These are phyloP conservation scores for Rhinatrema bivittatum DNA, from an alignment of 2,797 vertebrate genomes.

Conservation along the genomic window DNA sequence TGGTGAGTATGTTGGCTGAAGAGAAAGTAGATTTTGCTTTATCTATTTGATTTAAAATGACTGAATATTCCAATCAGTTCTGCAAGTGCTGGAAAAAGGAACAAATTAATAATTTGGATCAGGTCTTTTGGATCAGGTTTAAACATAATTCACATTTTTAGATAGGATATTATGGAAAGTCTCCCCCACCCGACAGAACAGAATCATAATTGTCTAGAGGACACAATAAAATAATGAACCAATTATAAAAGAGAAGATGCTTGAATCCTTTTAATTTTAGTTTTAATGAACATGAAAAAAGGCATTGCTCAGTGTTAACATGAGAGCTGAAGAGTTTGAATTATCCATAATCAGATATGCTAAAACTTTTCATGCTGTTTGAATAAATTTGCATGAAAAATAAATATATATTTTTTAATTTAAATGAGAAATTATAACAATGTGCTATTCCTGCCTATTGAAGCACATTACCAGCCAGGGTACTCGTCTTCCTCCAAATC, in stretches of 20 bases:
- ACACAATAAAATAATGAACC: constrained; percentile 67
- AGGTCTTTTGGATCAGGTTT: too few species aligned
- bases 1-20: too few species aligned
- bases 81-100: too few species aligned
- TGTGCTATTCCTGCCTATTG: constrained; percentile 70
- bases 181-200: constrained; percentile 14
- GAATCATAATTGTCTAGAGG: constrained; percentile 66
- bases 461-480: constrained; percentile 39
- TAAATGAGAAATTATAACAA: constrained; percentile 76
- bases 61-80: too few species aligned
- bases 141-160: too few species aligned
- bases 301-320: constrained; percentile 61
- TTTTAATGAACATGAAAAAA: constrained; percentile 76
- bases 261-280: constrained; percentile 77
- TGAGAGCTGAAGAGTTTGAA: constrained; percentile 69
- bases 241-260: constrained; percentile 72
- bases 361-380: constrained; percentile 55
- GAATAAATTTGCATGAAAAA: constrained; percentile 78
- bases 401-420: constrained; percentile 49
- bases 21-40: too few species aligned
- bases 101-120: too few species aligned
- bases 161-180: too few species aligned
- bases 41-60: too few species aligned
- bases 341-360: constrained; percentile 76
- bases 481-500: too few species aligned